These are phyloP conservation scores for Babylonia areolata DNA, from an alignment of 1,140 invertebrate species.

Conservation along the genomic window DNA sequence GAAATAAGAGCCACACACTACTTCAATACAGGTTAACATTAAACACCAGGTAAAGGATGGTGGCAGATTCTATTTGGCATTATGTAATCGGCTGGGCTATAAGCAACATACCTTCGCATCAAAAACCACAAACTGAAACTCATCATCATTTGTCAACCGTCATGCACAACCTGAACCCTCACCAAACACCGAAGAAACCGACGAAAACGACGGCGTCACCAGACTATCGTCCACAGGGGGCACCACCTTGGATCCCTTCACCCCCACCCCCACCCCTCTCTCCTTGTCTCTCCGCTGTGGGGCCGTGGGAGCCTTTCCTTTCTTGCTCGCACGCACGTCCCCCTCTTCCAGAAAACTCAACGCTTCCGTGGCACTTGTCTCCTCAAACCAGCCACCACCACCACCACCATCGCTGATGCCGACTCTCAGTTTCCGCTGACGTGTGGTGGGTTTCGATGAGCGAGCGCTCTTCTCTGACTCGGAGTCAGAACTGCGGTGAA, in stretches of 20 bases:
- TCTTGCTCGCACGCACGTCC: neutral
- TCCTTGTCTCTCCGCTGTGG: no score
- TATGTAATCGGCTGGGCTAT: no score
- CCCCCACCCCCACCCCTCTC: neutral
- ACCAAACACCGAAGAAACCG: constrained; percentile 38
- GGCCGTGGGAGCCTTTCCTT: neutral
- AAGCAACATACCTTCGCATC: no score
- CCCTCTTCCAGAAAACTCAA: neutral
- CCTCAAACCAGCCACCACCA: neutral
- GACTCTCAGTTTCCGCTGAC: neutral
- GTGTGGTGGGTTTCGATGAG: neutral
- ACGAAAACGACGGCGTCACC: constrained; percentile 29
- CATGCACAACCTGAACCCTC: no score
- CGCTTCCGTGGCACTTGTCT: neutral
- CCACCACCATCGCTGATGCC: neutral
- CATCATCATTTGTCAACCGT: no score
- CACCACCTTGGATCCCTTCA: neutral
- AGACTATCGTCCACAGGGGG: neutral
- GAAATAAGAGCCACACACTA: no score
- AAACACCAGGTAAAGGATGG: no score
- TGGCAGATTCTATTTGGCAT: no score
- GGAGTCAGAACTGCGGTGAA: neutral
- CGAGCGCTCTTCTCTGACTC: neutral
- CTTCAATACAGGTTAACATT: no score
- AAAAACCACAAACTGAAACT: no score